These are phyloP conservation scores for Rhinoderma darwinii DNA, from an alignment of 2,113 vertebrate genomes.

Conservation along the genomic window DNA sequence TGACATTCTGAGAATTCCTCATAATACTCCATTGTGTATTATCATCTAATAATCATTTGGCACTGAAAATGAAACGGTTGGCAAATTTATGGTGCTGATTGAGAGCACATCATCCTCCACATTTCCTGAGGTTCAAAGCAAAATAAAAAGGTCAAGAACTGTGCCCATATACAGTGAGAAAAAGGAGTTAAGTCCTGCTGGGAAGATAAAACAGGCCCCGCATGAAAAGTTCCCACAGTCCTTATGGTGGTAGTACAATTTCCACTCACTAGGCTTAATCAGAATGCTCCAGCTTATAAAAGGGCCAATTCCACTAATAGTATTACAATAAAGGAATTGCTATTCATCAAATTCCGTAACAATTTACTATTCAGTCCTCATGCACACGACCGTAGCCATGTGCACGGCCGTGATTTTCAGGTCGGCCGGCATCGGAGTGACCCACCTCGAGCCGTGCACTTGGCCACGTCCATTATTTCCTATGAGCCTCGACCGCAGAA, in stretches of 20 bases:
- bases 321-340: background rate
- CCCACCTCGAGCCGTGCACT: no score
- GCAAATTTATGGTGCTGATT: background rate
- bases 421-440: no score
- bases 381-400: no score
- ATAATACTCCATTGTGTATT: constrained; percentile 7
- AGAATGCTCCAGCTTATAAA: background rate
- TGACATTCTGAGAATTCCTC: background rate
- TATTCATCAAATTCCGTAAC: no score
- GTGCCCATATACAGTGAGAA: background rate
- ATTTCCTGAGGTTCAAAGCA: constrained; percentile 13
- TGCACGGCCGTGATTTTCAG: no score
- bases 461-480: no score
- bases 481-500: no score
- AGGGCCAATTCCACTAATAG: background rate
- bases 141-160: constrained; percentile 4
- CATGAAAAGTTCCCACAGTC: background rate
- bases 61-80: constrained; percentile 3
- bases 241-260: background rate
- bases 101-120: background rate
- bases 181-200: background rate
- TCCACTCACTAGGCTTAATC: background rate
- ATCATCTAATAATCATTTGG: constrained; percentile 31
- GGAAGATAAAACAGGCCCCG: background rate
- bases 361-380: no score